These are phyloP conservation scores for Fregetta grallaria DNA, from an alignment of 2,113 vertebrate genomes.

Conservation along the genomic window DNA sequence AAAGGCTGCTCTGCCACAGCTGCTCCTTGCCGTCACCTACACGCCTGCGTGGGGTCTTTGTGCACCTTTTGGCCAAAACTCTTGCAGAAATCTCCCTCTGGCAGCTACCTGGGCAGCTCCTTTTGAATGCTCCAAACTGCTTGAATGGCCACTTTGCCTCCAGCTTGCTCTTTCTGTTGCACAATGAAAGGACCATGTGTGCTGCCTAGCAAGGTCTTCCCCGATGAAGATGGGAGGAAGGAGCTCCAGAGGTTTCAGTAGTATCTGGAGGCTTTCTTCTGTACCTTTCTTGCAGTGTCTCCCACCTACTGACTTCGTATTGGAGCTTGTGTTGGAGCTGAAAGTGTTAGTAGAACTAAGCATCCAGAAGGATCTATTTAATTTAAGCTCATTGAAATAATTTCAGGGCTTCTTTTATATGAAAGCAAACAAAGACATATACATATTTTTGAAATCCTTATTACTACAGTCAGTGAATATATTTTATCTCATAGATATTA, in stretches of 20 bases:
- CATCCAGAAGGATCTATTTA: not conserved
- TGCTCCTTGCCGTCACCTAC: not conserved
- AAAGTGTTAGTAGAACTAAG: not conserved
- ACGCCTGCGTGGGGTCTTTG: accelerated
- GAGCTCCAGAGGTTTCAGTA: not conserved
- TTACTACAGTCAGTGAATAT: not conserved
- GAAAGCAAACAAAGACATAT: not conserved
- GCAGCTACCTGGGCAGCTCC: not conserved
- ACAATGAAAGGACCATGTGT: accelerated
- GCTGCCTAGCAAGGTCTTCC: not conserved
- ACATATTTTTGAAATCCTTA: not conserved
- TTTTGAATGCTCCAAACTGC: not conserved
- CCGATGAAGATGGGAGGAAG: not conserved
- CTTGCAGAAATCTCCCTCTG: not conserved
- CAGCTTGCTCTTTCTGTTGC: not conserved
- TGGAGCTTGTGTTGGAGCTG: not conserved
- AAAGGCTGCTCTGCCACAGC: not conserved
- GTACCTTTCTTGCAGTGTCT: not conserved
- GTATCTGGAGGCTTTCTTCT: not conserved
- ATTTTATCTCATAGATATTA: not conserved
- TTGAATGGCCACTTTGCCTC: not conserved
- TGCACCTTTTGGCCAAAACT: not conserved
- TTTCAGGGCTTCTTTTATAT: not conserved
- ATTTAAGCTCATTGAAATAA: not conserved
- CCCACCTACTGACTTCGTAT: not conserved